Conservation (phyloP, 2,797 vertebrate genomes). For the Alauda arvensis region DNA sequence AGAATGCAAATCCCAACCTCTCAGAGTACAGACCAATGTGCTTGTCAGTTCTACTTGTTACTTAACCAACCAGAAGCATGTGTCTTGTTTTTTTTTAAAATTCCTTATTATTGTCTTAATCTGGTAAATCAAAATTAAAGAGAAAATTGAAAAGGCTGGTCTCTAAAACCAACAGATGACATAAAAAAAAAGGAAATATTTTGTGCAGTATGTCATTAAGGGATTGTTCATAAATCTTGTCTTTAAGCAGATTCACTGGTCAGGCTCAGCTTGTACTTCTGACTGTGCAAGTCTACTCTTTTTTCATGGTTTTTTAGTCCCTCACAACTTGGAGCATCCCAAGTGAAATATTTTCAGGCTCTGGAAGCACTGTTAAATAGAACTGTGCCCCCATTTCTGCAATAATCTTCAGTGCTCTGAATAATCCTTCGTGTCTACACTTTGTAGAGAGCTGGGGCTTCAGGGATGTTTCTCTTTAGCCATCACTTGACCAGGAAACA, state of each 20-base stretch:
- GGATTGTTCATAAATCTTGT: not conserved
- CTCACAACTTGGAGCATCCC: not conserved
- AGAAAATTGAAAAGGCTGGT: not conserved
- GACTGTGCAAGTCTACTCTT: not conserved
- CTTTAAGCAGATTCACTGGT: not conserved
- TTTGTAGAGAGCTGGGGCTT: not conserved
- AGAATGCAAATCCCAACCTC: not conserved
- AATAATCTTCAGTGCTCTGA: not conserved
- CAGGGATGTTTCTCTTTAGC: not conserved
- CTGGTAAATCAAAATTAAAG: not conserved
- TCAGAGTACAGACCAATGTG: not conserved
- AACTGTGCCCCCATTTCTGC: not conserved
- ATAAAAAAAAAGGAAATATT: not conserved
- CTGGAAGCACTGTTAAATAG: not conserved
- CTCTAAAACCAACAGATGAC: not conserved
- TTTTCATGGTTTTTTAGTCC: not conserved
- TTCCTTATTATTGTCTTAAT: not conserved
- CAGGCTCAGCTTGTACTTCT: not conserved
- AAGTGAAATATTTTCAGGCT: not conserved
- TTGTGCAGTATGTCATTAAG: not conserved
- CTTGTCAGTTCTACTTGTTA: not conserved
- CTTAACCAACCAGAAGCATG: not conserved
- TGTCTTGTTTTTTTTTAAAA: not conserved
- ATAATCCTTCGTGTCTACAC: not conserved
- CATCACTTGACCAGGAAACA: not conserved